Evolutionary conservation across 2,888 invertebrate species (phyloP).

Genomic region (Coronaproctus castanopsis): DNA sequence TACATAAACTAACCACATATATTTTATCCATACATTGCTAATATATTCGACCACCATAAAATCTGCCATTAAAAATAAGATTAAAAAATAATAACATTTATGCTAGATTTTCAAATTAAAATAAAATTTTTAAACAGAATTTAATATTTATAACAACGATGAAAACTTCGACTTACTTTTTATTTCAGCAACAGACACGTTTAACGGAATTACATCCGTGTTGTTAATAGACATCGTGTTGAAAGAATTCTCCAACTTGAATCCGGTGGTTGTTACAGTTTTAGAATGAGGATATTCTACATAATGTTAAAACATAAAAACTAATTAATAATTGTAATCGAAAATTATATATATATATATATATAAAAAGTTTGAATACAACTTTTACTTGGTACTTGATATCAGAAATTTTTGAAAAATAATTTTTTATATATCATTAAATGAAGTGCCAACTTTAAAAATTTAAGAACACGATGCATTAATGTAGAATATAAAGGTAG

Average conservation of each 20-base stretch:
- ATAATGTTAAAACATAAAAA: background rate
- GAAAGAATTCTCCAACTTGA: background rate
- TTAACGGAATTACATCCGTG: background rate
- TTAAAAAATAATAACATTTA: background rate
- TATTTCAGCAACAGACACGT: conserved; percentile 3
- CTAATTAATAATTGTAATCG: conserved; percentile 1
- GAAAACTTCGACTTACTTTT: conserved; percentile 5
- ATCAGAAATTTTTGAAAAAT: no score
- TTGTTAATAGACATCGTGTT: background rate
- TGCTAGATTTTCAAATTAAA: background rate
- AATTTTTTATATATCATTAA: no score
- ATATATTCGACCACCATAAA: conserved; percentile 47
- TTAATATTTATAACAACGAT: no score
- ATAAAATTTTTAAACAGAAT: background rate
- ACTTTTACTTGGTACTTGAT: no score
- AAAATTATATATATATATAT: no score
- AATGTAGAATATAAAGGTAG: no score
- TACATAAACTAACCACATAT: conserved; percentile 87
- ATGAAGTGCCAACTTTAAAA: no score
- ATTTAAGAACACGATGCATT: no score
- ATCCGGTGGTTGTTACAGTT: background rate
- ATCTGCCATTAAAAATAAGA: conserved; percentile 27
- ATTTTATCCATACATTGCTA: conserved; percentile 59
- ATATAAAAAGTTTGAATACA: no score
- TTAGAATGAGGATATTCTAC: background rate